Percentiles rank a stretch among this genome's conserved stretches.
Conservation (phyloP, 2,888 invertebrate species). For the Eupithecia inturbata region DNA sequence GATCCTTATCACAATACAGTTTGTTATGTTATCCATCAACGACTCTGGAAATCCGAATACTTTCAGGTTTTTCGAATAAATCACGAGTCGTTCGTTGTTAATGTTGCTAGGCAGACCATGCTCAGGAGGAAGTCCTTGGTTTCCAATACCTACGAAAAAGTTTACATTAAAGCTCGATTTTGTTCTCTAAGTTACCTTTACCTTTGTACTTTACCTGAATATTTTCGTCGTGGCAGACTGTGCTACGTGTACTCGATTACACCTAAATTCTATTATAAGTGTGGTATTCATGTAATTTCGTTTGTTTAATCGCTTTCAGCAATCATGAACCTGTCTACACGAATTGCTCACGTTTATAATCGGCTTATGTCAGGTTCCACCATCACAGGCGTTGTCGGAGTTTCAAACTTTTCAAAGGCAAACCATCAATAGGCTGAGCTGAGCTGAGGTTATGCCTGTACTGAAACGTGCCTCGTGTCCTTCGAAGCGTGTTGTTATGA, state of each 20-base stretch:
- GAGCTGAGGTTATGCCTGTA: conserved; percentile 15
- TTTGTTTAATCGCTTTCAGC: conserved; percentile 18
- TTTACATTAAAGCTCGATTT: conserved; percentile 3
- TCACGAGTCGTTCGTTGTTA: neutral
- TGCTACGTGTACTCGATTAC: no score
- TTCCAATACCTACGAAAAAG: conserved; percentile 22
- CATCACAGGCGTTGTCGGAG: conserved; percentile 49
- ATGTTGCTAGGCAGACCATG: neutral
- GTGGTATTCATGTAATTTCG: conserved; percentile 7
- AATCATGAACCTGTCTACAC: conserved; percentile 34
- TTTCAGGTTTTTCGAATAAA: neutral
- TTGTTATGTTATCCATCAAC: conserved; percentile 33
- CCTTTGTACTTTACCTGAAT: neutral
- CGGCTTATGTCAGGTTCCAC: conserved; percentile 35
- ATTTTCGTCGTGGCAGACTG: neutral
- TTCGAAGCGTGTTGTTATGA: conserved; percentile 25
- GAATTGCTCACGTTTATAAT: conserved; percentile 33
- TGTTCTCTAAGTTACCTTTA: conserved; percentile 16
- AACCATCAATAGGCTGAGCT: conserved; percentile 48
- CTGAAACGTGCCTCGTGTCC: conserved; percentile 55
- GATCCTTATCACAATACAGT: conserved; percentile 28
- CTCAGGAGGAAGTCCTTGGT: neutral
- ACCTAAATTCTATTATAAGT: neutral
- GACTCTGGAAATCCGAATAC: conserved; percentile 50
- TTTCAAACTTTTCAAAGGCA: conserved; percentile 39